Evolutionary conservation across 1,140 invertebrate genomes (phyloP).

Genomic region (Drosophila ercepeae): DNA sequence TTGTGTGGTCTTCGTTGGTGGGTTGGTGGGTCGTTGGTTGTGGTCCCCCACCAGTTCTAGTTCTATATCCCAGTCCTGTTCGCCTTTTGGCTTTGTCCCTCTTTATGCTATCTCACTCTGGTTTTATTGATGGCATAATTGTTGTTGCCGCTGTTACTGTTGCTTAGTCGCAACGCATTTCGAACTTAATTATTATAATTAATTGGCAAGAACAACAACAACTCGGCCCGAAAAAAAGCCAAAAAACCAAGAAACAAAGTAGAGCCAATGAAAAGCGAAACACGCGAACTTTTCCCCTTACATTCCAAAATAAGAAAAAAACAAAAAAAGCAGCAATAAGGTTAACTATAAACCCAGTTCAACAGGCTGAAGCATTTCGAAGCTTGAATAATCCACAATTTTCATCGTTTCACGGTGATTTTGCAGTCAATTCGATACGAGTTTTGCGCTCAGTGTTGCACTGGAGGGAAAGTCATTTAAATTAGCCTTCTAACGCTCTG

Average conservation of each 20-base stretch:
- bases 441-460: not conserved
- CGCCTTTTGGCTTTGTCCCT: not conserved
- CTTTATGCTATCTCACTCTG: constrained; percentile 17
- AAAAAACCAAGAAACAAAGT: constrained; percentile 17
- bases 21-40: too few relatives aligned
- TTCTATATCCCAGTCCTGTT: too few relatives aligned
- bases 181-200: constrained; percentile 80
- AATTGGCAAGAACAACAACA: constrained; percentile 72
- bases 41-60: not conserved
- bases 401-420: too few relatives aligned
- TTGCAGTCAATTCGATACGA: too few relatives aligned
- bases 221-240: constrained; percentile 18
- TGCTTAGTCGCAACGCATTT: constrained; percentile 77
- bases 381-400: not conserved
- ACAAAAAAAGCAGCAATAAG: not conserved
- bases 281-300: constrained; percentile 36
- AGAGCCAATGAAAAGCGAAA: constrained; percentile 31
- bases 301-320: not conserved
- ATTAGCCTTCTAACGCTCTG: constrained; percentile 35
- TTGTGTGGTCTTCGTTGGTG: constrained; percentile 1
- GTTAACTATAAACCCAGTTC: constrained; percentile 6
- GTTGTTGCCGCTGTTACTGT: constrained; percentile 54
- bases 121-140: constrained; percentile 51
- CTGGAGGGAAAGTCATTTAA: constrained; percentile 36
- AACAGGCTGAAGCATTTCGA: constrained; percentile 1